Evolutionary conservation across 2,797 vertebrate genomes (phyloP), one percentile per base, ranked within the genome.

Genomic region (Crax fasciolata): DNA sequence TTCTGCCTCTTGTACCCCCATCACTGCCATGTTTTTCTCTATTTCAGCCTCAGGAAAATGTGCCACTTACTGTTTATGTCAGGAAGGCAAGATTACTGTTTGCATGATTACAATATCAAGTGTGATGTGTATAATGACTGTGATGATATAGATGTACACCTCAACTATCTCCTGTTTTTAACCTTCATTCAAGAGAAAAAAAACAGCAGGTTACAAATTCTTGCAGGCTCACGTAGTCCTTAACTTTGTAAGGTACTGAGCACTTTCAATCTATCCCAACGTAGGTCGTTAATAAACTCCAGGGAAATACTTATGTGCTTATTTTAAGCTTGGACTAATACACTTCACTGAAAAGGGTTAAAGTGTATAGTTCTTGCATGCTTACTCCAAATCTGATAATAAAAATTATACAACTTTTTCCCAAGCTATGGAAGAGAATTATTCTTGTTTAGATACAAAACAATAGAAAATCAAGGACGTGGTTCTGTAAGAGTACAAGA

Each of bases 1-100:
- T 91, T 96, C 90, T 96, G 93, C 77, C 88, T 93, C 97, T 97
- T 95, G 89, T 96, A 96, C 90, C 86, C 86, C 92, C 94, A 90
- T 96, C 94, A 92, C 93, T 95, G 95, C 94, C 96, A 94, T 92
- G 94, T 95, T 96, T 91, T 96, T 84, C 91, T 98, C 89, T 97
- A 97, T 79, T 96, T 91, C 97, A 97, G 87, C 76, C 79, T 97
- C 84, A 87, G 84, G 81, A 97, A 96, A 97, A 96, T 70, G 95
- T 94, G 89, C 92, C 96, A 91, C 96, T 96, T 93, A 81, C 84
- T 79, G 83, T 94, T 96, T 93, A 92, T 97, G 97, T 97, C 93
- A 97, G 87, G 65, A 97, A 94, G 80, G 94, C 14, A 67, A 91
- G 93, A 96, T 95, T 90, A 91, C 90, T 96, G 95, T 90, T 92